A percentile compares a stretch with the other conserved stretches of the same genome.
Conservation (phyloP, 2,797 vertebrate genomes). For the Squalus acanthias region DNA sequence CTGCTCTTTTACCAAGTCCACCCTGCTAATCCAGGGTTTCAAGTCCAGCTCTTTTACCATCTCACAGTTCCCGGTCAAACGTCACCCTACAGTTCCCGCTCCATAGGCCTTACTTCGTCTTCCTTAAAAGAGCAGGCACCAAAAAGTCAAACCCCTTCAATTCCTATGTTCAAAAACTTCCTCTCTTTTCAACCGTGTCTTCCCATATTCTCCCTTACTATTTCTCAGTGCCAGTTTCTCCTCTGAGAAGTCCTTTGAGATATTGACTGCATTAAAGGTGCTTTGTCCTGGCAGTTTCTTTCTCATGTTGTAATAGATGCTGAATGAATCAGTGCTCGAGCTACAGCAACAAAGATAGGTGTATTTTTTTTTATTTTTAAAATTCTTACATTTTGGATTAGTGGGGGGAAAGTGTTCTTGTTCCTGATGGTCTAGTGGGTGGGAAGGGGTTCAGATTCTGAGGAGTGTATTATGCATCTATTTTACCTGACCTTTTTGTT, state of each 20-base stretch:
- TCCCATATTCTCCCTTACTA: neutral
- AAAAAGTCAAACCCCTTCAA: neutral
- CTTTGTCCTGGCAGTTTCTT: too few species aligned
- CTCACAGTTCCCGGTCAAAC: neutral
- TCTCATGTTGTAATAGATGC: too few species aligned
- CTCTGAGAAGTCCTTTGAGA: neutral
- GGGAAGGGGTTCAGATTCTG: too few species aligned
- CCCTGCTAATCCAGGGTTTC: neutral
- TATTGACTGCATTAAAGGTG: neutral
- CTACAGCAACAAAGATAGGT: too few species aligned
- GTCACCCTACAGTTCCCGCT: too few species aligned
- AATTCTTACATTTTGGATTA: too few species aligned
- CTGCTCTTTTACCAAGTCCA: neutral
- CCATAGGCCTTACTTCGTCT: neutral
- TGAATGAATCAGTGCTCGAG: too few species aligned
- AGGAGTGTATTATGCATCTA: too few species aligned
- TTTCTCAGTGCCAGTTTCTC: neutral
- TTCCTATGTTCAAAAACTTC: neutral
- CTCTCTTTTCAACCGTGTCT: neutral
- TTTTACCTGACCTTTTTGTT: too few species aligned
- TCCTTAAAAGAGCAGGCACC: neutral
- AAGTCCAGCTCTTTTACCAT: neutral
- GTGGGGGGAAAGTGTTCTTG: too few species aligned
- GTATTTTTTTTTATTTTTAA: too few species aligned
- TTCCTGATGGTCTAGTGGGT: too few species aligned